A percentile compares a stretch with the other conserved stretches of the same genome.
phyloP scores from a whole-genome alignment of 2,797 vertebrate genomes.

The Meda fulgida region DNA sequence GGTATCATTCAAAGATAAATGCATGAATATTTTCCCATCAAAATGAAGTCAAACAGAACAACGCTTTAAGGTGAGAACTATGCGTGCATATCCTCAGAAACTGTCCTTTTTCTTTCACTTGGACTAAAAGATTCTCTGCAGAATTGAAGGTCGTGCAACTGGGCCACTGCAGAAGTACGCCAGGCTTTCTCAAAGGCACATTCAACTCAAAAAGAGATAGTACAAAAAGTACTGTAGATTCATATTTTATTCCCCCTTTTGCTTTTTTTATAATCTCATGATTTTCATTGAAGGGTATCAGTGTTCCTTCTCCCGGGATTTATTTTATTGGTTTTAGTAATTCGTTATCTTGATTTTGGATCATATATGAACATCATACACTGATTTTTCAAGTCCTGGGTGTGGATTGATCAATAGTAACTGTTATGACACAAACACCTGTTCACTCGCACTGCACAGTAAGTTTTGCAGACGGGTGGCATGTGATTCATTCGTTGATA shows the following conservation, averaged over 20 bases:
- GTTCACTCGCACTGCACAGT: neutral
- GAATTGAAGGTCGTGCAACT: constrained; percentile 34
- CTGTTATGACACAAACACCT: neutral
- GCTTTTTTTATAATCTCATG: neutral
- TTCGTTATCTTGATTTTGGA: neutral
- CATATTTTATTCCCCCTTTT: too few species aligned
- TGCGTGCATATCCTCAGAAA: neutral
- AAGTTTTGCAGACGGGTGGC: neutral
- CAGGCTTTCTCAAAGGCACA: constrained; percentile 6
- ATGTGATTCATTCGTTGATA: neutral
- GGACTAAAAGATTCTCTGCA: constrained; percentile 8
- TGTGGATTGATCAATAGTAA: neutral
- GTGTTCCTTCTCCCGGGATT: neutral
- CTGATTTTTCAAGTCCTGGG: neutral
- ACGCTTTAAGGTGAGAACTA: neutral
- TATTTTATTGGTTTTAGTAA: neutral
- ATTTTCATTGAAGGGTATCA: neutral
- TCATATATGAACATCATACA: neutral
- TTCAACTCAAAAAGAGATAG: neutral
- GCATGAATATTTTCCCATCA: neutral
- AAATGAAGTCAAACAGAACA: neutral
- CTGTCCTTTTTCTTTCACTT: neutral
- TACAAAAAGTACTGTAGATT: neutral
- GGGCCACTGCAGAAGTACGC: constrained; percentile 12
- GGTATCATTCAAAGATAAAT: neutral